Conservation (phyloP, 2,888 invertebrate genomes). For the Macrophya annulata region DNA sequence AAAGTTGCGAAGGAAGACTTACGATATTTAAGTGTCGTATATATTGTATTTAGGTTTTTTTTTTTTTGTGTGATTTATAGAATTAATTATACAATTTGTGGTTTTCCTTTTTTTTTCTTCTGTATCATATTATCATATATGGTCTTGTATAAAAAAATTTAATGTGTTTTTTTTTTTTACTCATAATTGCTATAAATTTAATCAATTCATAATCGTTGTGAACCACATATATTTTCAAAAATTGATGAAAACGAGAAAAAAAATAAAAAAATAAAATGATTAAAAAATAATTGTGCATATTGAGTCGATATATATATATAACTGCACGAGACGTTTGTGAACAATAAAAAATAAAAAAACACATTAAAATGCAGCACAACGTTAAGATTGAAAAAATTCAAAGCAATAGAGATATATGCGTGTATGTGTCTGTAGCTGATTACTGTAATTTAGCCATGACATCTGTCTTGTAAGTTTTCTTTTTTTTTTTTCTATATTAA, state of each 20-base stretch:
- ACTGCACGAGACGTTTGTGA: background rate
- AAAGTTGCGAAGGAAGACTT: constrained; percentile 42
- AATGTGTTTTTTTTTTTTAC: background rate
- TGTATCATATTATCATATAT: background rate
- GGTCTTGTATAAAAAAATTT: constrained; percentile 8
- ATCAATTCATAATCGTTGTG: background rate
- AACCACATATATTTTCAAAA: no score
- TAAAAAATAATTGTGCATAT: no score
- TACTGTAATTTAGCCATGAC: constrained; percentile 33
- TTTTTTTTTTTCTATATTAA: background rate
- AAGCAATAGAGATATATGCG: constrained; percentile 10
- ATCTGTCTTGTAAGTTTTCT: constrained; percentile 26
- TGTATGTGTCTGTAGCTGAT: constrained; percentile 51
- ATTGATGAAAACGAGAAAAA: no score
- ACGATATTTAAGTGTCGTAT: background rate
- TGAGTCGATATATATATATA: no score
- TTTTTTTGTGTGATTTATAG: constrained; percentile 18
- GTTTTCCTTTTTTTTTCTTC: no score
- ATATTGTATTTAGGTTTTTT: constrained; percentile 20
- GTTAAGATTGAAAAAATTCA: background rate
- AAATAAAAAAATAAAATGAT: no score
- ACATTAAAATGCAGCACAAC: background rate
- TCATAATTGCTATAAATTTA: constrained; percentile 1
- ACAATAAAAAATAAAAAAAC: background rate
- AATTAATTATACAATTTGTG: constrained; percentile 29